These are phyloP conservation scores for Leptopilina boulardi DNA, from an alignment of 1,140 invertebrate genomes.

Conservation along the genomic window DNA sequence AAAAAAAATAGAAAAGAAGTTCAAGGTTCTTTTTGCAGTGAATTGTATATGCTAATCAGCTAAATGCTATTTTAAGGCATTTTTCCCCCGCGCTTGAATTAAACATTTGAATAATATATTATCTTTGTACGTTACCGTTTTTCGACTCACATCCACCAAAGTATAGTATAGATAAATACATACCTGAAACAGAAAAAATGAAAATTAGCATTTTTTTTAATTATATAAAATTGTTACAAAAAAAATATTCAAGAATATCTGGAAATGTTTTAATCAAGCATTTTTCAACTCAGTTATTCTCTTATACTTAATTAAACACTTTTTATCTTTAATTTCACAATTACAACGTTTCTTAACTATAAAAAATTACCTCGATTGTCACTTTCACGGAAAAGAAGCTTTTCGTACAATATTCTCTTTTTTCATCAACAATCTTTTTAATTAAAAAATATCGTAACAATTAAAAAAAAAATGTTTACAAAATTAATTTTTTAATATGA, in stretches of 20 bases:
- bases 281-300: background rate
- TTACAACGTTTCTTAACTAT: constrained; percentile 12
- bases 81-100: background rate
- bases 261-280: background rate
- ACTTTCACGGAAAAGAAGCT: constrained; percentile 4
- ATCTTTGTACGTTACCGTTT: background rate
- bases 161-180: background rate
- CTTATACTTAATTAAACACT: constrained; percentile 19
- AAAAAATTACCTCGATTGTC: constrained; percentile 9
- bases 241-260: background rate
- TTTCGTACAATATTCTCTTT: background rate
- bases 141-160: background rate
- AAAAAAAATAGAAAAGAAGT: background rate
- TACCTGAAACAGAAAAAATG: background rate
- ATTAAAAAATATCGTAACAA: background rate
- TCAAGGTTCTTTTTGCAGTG: constrained; percentile 3
- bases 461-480: too few relatives aligned
- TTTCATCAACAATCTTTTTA: background rate
- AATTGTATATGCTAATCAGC: constrained; percentile 8
- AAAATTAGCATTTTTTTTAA: too few relatives aligned
- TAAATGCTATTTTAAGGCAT: background rate
- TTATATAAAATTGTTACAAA: too few relatives aligned
- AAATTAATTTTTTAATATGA: too few relatives aligned
- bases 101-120: background rate
- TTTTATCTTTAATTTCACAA: constrained; percentile 14